Evolutionary conservation across 1,140 invertebrate species (phyloP).

Genomic region (Goniozus legneri): DNA sequence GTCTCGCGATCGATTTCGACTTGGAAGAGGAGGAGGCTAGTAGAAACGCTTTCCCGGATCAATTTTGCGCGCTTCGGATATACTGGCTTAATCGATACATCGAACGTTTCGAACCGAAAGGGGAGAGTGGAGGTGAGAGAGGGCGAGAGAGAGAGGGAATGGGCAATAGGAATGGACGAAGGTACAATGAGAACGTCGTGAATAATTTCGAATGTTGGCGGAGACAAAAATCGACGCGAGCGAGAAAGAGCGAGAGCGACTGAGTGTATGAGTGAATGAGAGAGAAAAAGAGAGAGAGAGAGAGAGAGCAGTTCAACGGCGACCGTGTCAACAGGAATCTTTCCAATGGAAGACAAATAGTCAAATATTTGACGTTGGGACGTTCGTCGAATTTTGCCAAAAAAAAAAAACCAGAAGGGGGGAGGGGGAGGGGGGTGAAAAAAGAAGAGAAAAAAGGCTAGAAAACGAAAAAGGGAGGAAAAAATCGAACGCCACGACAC

Average conservation of each 20-base stretch:
- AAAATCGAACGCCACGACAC: too few relatives aligned
- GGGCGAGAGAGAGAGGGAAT: background rate
- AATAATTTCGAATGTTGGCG: too few relatives aligned
- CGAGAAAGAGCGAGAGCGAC: background rate
- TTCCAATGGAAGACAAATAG: constrained; percentile 39
- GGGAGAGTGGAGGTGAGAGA: constrained; percentile 5
- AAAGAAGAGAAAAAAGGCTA: too few relatives aligned
- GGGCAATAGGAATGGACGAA: too few relatives aligned
- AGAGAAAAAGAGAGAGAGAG: constrained; percentile 9
- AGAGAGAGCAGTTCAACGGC: too few relatives aligned
- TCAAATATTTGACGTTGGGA: constrained; percentile 42
- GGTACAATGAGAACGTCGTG: too few relatives aligned
- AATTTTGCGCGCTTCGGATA: too few relatives aligned
- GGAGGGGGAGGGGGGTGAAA: background rate
- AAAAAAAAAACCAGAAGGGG: background rate
- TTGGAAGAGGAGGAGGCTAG: too few relatives aligned
- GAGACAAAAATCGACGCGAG: background rate
- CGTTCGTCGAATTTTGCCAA: constrained; percentile 26
- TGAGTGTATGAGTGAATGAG: background rate
- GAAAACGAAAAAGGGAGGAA: too few relatives aligned
- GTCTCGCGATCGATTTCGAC: too few relatives aligned
- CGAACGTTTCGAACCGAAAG: constrained; percentile 12
- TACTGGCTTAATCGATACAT: too few relatives aligned
- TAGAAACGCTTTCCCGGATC: too few relatives aligned
- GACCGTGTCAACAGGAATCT: constrained; percentile 37